These are phyloP conservation scores for Channa argus DNA, from an alignment of 2,113 vertebrate genomes.

Conservation along the genomic window DNA sequence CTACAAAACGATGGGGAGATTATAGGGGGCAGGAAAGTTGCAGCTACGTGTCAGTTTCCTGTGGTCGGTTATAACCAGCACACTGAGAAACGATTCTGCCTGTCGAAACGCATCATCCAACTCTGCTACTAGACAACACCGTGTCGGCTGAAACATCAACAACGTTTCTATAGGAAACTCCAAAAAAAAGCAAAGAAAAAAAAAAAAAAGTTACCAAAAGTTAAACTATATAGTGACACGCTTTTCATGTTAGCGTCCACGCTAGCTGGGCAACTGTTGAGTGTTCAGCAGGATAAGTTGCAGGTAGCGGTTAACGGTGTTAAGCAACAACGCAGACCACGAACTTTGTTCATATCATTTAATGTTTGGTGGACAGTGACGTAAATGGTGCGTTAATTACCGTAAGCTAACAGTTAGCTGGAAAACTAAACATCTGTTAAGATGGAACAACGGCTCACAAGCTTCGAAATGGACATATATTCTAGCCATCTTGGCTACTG, in stretches of 20 bases:
- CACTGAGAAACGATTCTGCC: not conserved
- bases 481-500: rapidly evolving
- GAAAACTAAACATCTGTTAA: constrained; percentile 70
- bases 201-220: too few species aligned
- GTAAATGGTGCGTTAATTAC: not conserved
- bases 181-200: too few species aligned
- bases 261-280: not conserved
- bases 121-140: not conserved
- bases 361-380: not conserved
- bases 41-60: constrained; percentile 80
- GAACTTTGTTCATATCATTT: constrained; percentile 7
- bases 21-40: constrained; percentile 37
- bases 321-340: not conserved
- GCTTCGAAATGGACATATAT: not conserved
- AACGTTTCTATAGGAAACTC: too few species aligned
- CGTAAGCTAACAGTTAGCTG: constrained; percentile 47
- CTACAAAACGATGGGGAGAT: constrained; percentile 21
- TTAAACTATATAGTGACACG: not conserved
- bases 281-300: not conserved
- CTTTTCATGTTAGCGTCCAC: not conserved
- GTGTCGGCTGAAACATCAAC: too few species aligned
- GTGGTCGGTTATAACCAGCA: constrained; percentile 33
- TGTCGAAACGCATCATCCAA: not conserved
- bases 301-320: not conserved
- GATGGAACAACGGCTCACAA: constrained; percentile 8